Base-by-base conservation (phyloP, 2,888 invertebrate species). In the Gari tellinella region DNA sequence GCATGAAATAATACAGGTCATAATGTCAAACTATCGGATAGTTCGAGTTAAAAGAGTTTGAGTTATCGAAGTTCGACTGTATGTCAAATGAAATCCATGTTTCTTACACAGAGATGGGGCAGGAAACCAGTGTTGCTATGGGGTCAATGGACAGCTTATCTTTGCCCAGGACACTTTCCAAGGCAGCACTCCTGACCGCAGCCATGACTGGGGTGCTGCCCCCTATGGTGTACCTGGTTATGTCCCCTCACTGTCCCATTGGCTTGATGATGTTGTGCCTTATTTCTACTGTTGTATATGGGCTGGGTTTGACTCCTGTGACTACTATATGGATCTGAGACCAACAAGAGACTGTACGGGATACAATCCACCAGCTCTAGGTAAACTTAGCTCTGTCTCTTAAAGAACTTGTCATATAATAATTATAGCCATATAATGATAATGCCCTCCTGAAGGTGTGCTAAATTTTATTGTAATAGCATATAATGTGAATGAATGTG, bases 61-160 rank as follows among this genome's bases (percentile, higher is more conserved):
- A n/a, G n/a, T n/a, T n/a, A n/a, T n/a, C n/a, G n/a, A n/a, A n/a
- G n/a, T n/a, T n/a, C n/a, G n/a, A n/a, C n/a, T n/a, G n/a, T n/a
- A n/a, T n/a, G n/a, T n/a, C n/a, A n/a, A n/a, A n/a, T n/a, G n/a
- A n/a, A n/a, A n/a, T n/a, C n/a, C n/a, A n/a, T n/a, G n/a, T n/a
- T n/a, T n/a, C n/a, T 17, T 17, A 23, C 26, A 8, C 37, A 77
- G 77, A 12, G 46, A 56, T 7, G 88, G 86, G 8, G 90, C 92
- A 0, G 99, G 98, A 61, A 99, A 99, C 90, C 98, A 99, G 90
- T 99, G 99, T 88, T 99, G 99, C 91, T 99, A 99, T 91, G 98
- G 98, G 91, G 96, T 96, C 89, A 96, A 96, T 84, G 95, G 96
- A 1, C 96, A 95, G 92, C 94, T 99, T 25, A 97, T 98, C 96